Evolutionary conservation across 2,888 invertebrate species (phyloP).

Genomic region (Aspidiotus destructor): DNA sequence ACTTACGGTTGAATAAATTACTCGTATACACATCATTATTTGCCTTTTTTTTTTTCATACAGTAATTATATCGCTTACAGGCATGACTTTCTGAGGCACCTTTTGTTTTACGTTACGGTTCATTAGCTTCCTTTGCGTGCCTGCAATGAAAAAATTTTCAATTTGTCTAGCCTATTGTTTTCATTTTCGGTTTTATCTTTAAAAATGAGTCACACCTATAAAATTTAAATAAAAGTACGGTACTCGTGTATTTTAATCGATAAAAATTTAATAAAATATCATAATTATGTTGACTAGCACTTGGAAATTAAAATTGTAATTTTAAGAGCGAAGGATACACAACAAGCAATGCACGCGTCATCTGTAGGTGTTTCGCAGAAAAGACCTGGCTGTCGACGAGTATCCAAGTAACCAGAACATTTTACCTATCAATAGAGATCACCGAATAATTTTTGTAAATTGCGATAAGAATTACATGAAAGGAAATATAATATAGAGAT

Average conservation of each 20-base stretch:
- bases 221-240: not conserved
- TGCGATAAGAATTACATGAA: not conserved
- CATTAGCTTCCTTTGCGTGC: too few relatives aligned
- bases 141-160: too few relatives aligned
- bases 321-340: constrained; percentile 12
- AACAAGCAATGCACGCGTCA: not conserved
- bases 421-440: not conserved
- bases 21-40: too few relatives aligned
- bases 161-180: too few relatives aligned
- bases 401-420: constrained; percentile 6
- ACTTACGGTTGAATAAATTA: not conserved
- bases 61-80: too few relatives aligned
- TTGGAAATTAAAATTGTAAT: constrained; percentile 15
- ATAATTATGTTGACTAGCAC: constrained; percentile 14
- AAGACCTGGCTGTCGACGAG: not conserved
- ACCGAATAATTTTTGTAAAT: not conserved
- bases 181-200: too few relatives aligned
- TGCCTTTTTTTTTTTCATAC: too few relatives aligned
- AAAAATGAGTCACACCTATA: too few relatives aligned
- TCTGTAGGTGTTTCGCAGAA: not conserved
- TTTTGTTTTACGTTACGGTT: too few relatives aligned
- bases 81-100: too few relatives aligned
- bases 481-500: not conserved
- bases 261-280: constrained; percentile 7
- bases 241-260: not conserved